Conservation (phyloP, 1,140 invertebrate genomes). For the Drosophila gunungcola region DNA sequence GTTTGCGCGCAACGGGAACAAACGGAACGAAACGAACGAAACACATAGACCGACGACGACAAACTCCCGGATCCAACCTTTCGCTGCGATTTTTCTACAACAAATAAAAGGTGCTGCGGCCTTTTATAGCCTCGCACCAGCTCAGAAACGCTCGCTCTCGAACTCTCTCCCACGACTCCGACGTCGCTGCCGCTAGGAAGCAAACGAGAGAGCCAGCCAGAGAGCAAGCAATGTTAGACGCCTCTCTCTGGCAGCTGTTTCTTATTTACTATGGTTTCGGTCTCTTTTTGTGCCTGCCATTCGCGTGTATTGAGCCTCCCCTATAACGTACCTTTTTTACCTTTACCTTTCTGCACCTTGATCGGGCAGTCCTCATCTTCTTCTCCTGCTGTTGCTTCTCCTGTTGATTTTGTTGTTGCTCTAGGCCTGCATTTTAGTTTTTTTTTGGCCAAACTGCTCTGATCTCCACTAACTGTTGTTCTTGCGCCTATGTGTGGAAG, state of each 20-base stretch:
- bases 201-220: conserved; percentile 5
- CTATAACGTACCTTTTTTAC: conserved; percentile 58
- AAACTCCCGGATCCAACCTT: conserved; percentile 15
- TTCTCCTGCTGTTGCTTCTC: conserved; percentile 40
- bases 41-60: conserved; percentile 32
- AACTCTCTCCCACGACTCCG: conserved; percentile 13
- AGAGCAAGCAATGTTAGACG: conserved; percentile 19
- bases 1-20: conserved; percentile 43
- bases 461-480: conserved; percentile 63
- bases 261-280: conserved; percentile 80
- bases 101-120: conserved; percentile 2
- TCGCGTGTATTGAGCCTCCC: conserved; percentile 77
- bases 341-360: conserved; percentile 64
- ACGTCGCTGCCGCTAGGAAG: conserved; percentile 10
- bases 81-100: conserved; percentile 11
- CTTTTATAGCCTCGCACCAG: conserved; percentile 28
- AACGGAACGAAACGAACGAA: conserved; percentile 35
- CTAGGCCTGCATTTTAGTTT: conserved; percentile 58
- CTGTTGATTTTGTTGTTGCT: conserved; percentile 45
- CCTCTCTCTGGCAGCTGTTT: conserved; percentile 72
- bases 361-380: conserved; percentile 40
- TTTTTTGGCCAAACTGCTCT: conserved; percentile 41
- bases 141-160: neutral
- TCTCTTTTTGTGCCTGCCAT: conserved; percentile 68
- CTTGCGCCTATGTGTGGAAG: conserved; percentile 1